Conservation (phyloP, 2,888 invertebrate genomes). For the Carcina quercana region DNA sequence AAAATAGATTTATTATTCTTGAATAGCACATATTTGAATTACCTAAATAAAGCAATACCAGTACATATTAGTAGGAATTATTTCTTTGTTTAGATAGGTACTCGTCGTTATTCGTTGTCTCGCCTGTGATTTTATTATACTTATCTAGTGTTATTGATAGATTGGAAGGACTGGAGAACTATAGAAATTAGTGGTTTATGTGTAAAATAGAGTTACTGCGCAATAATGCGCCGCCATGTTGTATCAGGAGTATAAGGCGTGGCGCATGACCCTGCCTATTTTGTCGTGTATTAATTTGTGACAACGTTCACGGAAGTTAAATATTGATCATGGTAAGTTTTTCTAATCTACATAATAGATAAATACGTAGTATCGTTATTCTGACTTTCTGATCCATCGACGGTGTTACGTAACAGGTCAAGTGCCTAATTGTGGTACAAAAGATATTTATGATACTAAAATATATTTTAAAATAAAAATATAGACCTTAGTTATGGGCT, state of each 20-base stretch:
- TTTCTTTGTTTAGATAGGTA: neutral
- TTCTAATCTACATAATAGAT: too few relatives aligned
- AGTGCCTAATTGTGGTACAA: too few relatives aligned
- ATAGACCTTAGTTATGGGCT: too few relatives aligned
- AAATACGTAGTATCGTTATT: too few relatives aligned
- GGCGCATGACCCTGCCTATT: conserved; percentile 35
- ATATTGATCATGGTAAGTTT: conserved; percentile 55
- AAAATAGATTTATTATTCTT: conserved; percentile 1
- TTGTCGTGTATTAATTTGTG: conserved; percentile 27
- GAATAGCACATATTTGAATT: too few relatives aligned
- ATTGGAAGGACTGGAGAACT: conserved; percentile 23
- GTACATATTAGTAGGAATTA: conserved; percentile 1
- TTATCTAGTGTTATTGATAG: conserved; percentile 23
- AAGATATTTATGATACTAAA: too few relatives aligned
- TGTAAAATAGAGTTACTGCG: conserved; percentile 18
- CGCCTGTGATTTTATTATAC: conserved; percentile 1
- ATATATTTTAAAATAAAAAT: too few relatives aligned
- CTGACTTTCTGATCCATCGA: too few relatives aligned
- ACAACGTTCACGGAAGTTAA: too few relatives aligned
- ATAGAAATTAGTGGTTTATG: conserved; percentile 30
- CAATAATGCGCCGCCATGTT: conserved; percentile 54
- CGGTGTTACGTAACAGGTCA: too few relatives aligned
- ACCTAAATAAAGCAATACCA: too few relatives aligned
- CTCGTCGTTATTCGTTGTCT: too few relatives aligned
- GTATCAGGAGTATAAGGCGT: conserved; percentile 45